Evolutionary conservation across 2,888 invertebrate species (phyloP), one percentile per base, ranked within the genome.

Genomic region (Philhelius pedissequus): DNA sequence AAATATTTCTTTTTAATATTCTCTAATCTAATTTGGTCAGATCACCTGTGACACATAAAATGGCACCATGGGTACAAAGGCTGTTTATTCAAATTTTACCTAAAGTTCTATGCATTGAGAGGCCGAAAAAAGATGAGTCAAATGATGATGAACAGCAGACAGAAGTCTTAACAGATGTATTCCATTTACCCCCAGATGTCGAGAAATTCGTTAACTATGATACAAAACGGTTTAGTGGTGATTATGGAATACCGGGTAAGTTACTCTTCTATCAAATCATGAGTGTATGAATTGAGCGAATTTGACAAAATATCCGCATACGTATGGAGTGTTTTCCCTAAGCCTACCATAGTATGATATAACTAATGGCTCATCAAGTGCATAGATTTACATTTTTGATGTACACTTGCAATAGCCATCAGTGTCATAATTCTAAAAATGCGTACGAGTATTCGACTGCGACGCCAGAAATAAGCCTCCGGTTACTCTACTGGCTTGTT

Each of bases 31-130:
- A 35, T 86, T 86, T 7, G 7, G 22, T 13, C 20, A 94, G 96
- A 88, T 97, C 97, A 82, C 97, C 97, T 43, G 97, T 97, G 81
- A 97, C 97, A 86, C 97, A 98, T 92, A 95, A 96, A 88, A 96
- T 98, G 95, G 95, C 97, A 82, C 97, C 97, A 69, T 97, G 97
- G 97, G 97, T 97, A 89, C 94, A 96, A 88, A 94, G 95, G 89
- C 93, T 97, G 90, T 97, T 97, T 92, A 96, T 96, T 92, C 94
- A 96, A 92, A 94, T 96, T 91, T 94, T 97, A 92, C 97, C 97
- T 87, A 96, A 95, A 92, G 95, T 96, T 92, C 93, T 98, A 89
- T 95, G 96, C 92, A 97, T 98, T 92, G 94, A 96, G 92, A 94
- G 97, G 90, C 98, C 98, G 66, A 95, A 95, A 88, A 97, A 97